Evolutionary conservation across 2,888 invertebrate genomes (phyloP), one percentile per base, ranked within the genome.

Genomic region (Capitulum mitella): DNA sequence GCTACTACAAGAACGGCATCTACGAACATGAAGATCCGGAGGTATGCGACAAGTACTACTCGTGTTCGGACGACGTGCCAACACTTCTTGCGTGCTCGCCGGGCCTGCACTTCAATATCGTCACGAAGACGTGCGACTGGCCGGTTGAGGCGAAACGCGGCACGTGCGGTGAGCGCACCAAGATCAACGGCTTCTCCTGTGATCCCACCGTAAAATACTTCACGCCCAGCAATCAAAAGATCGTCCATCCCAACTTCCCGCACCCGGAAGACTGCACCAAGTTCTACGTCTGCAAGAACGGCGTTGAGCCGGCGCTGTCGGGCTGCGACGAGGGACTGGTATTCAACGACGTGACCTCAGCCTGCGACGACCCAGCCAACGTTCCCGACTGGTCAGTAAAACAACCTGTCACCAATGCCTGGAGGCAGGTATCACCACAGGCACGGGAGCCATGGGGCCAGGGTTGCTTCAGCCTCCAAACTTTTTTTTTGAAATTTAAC

Each of bases 271-370:
- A 96, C 86, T 96, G 95, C 87, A 93, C 94, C 86, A 91, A 93
- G 84, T 95, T 95, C 90, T 95, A 94, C 87, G 94, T 95, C 46
- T 95, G 95, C 86, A 87, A 95, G 83, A 94, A 92, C 85, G 93
- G 93, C 26, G 88, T 91, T 43, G 93, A 92, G 83, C 94, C 95
- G n/a, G 90, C 95, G 81, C 93, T 94, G 85, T 90, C 94, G 81
- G 93, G 94, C 54, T 95, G 95, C 87, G 90, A 90, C 84, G 90
- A 91, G 79, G 94, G 95, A 80, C 93, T 93, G 85, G 96, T 95
- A n/a, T 96, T 94, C 89, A 95, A 95, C 85, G 93, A 94, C 82
- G 91, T 91, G 82, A 87, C 90, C 0, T 92, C 93, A 86, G 90
- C 89, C 85, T 96, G 96, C 86, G 81, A 81, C 43, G 78, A 51